Evolutionary conservation across 2,888 invertebrate genomes (phyloP), one percentile per base, ranked within the genome.

Genomic region (Griposia aprilina): DNA sequence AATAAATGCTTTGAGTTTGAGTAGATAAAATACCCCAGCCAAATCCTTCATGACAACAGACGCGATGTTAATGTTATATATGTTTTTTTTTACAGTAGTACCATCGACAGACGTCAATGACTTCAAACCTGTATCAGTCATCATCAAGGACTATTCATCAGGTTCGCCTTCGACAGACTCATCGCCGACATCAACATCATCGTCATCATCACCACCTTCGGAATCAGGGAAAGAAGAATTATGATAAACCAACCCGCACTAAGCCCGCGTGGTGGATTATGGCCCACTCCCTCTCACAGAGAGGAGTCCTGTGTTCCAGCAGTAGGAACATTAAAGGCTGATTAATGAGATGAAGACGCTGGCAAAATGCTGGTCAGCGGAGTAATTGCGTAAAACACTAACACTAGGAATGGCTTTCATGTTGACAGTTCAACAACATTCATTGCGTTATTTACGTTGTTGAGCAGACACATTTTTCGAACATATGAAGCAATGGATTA

Each of bases 71-170:
- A 36, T 20, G 20, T 20, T 6, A 30, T 20, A 23, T 2, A 0
- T 26, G 10, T 23, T 55, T 36, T 45, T 30, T 36, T 59, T 59
- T 41, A 2, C 60, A 76, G 26, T 8, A 5, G 17, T 8, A 50
- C 5, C 76, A 23, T 0, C 50, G 2, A 23, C 13, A 6, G 75
- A 76, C 60, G 23, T 23, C 23, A 30, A 0, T 2, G 36, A 60
- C 7, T 76, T 76, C 26, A 41, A 76, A 60, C 75, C 75, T 11
- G 41, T 26, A 1, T 0, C 26, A n/a, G 7, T 13, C 5, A 60
- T 76, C 17, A 1, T 50, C 1, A 23, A 76, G 17, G 75, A 75
- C 1, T 75, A 60, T 50, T 23, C 41, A 17, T 41, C 52, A 26
- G 73, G 7, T 4, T 7, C 20, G 3, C 3, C 41, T 3, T 0